phyloP scores from a whole-genome alignment of 2,113 vertebrate species.

The Chaetura pelagica region DNA sequence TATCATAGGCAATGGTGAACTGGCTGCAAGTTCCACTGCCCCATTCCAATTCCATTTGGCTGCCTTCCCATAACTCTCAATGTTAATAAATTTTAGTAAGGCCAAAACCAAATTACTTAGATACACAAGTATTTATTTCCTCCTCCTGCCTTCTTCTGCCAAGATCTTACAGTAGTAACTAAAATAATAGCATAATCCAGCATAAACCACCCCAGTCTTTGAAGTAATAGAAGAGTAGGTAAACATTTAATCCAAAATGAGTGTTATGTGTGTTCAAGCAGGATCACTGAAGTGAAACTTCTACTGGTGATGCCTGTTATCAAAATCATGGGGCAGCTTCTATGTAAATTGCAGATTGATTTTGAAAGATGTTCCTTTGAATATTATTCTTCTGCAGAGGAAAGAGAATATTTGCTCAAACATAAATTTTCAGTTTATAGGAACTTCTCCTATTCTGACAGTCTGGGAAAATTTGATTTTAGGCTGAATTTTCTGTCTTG shows the following conservation, averaged over 20 bases:
- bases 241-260: neutral
- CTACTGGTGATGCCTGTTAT: neutral
- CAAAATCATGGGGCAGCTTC: neutral
- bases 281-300: neutral
- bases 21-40: neutral
- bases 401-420: neutral
- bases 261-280: neutral
- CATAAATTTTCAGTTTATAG: neutral
- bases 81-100: neutral
- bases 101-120: neutral
- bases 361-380: neutral
- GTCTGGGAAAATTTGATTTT: neutral
- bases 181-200: neutral
- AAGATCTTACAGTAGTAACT: neutral
- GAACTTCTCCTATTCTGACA: neutral
- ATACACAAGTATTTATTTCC: neutral
- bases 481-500: neutral
- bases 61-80: neutral
- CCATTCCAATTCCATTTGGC: neutral
- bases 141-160: neutral
- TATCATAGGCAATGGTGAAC: neutral
- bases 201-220: neutral
- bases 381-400: neutral
- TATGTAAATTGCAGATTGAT: neutral
- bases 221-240: neutral